A percentile compares a stretch with the other conserved stretches of the same genome.
Evolutionary conservation across 1,140 invertebrate species (phyloP).

Genomic region (Drosophila burlai): DNA sequence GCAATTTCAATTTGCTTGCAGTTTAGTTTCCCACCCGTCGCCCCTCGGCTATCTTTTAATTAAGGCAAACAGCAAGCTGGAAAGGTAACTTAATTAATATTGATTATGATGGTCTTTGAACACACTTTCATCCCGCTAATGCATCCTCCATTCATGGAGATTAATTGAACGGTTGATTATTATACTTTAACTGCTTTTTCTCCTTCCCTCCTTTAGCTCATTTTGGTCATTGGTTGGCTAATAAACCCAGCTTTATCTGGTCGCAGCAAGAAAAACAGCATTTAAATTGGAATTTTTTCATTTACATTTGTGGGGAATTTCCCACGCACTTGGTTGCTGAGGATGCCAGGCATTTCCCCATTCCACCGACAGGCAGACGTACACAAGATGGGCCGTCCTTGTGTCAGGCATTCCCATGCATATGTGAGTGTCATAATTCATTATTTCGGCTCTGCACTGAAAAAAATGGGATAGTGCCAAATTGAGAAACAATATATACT

Average conservation of each 20-base stretch:
- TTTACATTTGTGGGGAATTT: constrained; percentile 31
- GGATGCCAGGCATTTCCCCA: constrained; percentile 16
- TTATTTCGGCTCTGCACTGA: constrained; percentile 38
- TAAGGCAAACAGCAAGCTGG: constrained; percentile 20
- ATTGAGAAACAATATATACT: no score
- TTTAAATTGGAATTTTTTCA: constrained; percentile 48
- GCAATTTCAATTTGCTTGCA: constrained; percentile 49
- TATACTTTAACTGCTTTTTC: neutral
- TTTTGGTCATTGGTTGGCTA: constrained; percentile 28
- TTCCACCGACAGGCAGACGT: neutral
- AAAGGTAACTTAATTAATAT: constrained; percentile 66
- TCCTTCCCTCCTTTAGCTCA: neutral
- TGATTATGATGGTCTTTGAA: constrained; percentile 62
- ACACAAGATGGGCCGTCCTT: constrained; percentile 4
- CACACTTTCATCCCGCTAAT: constrained; percentile 50
- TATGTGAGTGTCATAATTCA: constrained; percentile 55
- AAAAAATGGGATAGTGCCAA: neutral
- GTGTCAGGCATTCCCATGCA: constrained; percentile 4
- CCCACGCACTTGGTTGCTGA: neutral
- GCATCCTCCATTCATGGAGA: constrained; percentile 63
- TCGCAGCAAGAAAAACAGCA: constrained; percentile 33
- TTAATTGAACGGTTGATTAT: constrained; percentile 60
- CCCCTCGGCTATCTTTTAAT: constrained; percentile 59
- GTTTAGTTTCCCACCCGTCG: constrained; percentile 14
- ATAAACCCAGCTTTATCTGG: constrained; percentile 14